phyloP scores from a whole-genome alignment of 2,888 invertebrate genomes.

The Brachynemurus nebulosus region DNA sequence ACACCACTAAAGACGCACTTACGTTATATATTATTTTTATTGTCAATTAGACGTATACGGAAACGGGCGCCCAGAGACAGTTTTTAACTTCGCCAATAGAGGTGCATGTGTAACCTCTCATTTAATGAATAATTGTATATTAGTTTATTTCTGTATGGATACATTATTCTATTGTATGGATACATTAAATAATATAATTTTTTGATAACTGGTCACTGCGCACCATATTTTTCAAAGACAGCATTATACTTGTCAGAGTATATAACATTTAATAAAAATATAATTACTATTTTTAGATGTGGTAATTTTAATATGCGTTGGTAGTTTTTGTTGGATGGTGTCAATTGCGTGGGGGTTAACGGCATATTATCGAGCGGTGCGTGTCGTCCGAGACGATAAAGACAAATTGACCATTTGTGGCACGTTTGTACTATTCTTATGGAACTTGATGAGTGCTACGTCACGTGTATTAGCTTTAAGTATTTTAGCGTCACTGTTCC shows the following conservation, averaged over 20 bases:
- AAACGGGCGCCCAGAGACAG: too few relatives aligned
- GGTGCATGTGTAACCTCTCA: too few relatives aligned
- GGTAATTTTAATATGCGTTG: slow-evolving; percentile 33
- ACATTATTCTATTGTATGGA: too few relatives aligned
- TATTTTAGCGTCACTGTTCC: slow-evolving; percentile 38
- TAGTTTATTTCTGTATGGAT: too few relatives aligned
- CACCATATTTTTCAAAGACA: background rate
- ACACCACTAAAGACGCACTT: too few relatives aligned
- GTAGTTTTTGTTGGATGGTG: slow-evolving; percentile 37
- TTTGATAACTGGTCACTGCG: too few relatives aligned
- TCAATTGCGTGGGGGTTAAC: slow-evolving; percentile 47
- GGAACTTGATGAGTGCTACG: slow-evolving; percentile 42
- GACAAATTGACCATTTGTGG: slow-evolving; percentile 37
- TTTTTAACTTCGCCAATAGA: too few relatives aligned
- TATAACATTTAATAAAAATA: background rate
- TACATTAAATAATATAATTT: too few relatives aligned
- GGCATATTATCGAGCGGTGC: slow-evolving; percentile 42
- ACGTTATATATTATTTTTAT: too few relatives aligned
- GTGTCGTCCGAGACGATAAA: slow-evolving; percentile 39
- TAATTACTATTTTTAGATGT: slow-evolving; percentile 24
- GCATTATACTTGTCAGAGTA: background rate
- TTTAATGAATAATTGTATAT: too few relatives aligned
- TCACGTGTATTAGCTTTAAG: slow-evolving; percentile 41
- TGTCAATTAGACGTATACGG: too few relatives aligned
- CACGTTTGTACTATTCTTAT: slow-evolving; percentile 38